phyloP scores from a whole-genome alignment of 2,113 vertebrate species.

The Bubo bubo region DNA sequence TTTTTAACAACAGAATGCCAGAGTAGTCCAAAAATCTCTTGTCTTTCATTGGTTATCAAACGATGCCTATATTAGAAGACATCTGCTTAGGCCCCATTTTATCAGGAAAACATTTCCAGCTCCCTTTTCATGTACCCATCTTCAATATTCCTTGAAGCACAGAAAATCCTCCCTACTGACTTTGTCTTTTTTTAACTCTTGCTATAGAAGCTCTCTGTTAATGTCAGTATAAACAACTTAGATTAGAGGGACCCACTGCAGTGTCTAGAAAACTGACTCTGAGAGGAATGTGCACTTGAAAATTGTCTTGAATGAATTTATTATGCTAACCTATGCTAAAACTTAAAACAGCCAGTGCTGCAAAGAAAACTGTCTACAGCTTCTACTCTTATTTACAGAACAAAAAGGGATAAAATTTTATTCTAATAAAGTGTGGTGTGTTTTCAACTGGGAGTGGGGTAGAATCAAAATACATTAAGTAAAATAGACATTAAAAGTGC shows the following conservation, averaged over 20 bases:
- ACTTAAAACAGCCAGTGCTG: slow-evolving; percentile 17
- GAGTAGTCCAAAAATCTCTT: background rate
- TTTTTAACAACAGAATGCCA: background rate
- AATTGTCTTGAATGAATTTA: slow-evolving; percentile 36
- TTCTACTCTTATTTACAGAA: background rate
- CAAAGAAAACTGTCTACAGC: background rate
- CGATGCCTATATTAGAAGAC: background rate
- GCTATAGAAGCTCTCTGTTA: background rate
- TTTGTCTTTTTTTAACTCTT: slow-evolving; percentile 7
- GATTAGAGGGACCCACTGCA: slow-evolving; percentile 30
- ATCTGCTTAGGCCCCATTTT: background rate
- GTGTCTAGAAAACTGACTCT: slow-evolving; percentile 41
- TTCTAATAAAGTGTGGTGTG: slow-evolving; percentile 26
- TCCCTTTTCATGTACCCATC: background rate
- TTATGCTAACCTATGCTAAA: slow-evolving; percentile 53
- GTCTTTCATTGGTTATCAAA: background rate
- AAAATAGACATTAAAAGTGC: slow-evolving; percentile 55
- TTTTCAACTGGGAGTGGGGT: background rate
- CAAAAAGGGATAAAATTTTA: slow-evolving; percentile 24
- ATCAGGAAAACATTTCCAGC: background rate
- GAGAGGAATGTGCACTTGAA: slow-evolving; percentile 10
- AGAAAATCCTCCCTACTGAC: slow-evolving; percentile 14
- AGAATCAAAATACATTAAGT: slow-evolving; percentile 36
- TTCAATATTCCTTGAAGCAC: slow-evolving; percentile 9
- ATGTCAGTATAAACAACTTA: slow-evolving; percentile 11